Percentiles rank a stretch among this genome's conserved stretches.
phyloP scores from a whole-genome alignment of 2,113 vertebrate species.

The Glaucidium brasilianum region DNA sequence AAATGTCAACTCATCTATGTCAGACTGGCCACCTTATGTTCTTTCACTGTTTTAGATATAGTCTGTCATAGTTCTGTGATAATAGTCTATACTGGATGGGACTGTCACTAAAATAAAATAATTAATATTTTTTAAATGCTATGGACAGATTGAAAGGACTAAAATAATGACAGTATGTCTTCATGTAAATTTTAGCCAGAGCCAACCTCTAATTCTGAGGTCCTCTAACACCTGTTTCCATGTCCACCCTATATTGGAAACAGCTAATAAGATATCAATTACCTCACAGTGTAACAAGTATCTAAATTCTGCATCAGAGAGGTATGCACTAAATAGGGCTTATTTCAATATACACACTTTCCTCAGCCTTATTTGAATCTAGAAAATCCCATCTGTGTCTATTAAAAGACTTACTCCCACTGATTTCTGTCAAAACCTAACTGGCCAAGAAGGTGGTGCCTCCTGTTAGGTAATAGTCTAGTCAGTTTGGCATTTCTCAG shows the following conservation, averaged over 20 bases:
- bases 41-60: not conserved
- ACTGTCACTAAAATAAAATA: not conserved
- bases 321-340: not conserved
- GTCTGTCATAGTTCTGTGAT: not conserved
- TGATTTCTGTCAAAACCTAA: not conserved
- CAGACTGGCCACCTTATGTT: not conserved
- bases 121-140: not conserved
- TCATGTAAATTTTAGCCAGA: not conserved
- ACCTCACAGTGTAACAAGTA: not conserved
- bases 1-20: not conserved
- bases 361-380: not conserved
- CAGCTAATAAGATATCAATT: not conserved
- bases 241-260: not conserved
- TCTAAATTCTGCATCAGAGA: not conserved
- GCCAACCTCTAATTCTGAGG: not conserved
- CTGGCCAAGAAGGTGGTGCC: not conserved
- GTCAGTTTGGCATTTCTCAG: not conserved
- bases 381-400: not conserved
- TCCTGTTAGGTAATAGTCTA: not conserved
- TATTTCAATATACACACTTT: not conserved
- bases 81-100: not conserved
- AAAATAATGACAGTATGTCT: not conserved
- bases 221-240: not conserved
- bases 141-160: not conserved
- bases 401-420: not conserved